Evolutionary conservation across 2,888 invertebrate species (phyloP), one percentile per base, ranked within the genome.

Genomic region (Allolobophora icterica): DNA sequence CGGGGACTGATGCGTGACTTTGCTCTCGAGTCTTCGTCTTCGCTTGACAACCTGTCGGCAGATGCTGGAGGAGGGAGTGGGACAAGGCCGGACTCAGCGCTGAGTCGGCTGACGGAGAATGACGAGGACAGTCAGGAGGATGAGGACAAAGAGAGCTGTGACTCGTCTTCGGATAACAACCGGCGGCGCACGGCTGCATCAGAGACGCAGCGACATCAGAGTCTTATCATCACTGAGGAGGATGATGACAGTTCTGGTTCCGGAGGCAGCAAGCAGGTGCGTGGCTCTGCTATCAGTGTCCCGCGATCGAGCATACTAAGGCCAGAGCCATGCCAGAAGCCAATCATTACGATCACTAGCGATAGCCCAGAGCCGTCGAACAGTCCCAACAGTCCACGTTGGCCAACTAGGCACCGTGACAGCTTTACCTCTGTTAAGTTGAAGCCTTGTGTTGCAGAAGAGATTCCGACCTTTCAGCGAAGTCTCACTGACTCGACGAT

Each of bases 121-220:
- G 91, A 91, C 13, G 91, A 91, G 52, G 91, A 92, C 21, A 91
- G 92, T 71, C 34, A 52, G 33, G 91, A 92, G 1, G 92, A 93
- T 21, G 92, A 92, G 45, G 89, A 91, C 35, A 91, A 92, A 83
- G 92, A 92, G 35, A 92, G 92, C 35, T 45, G 90, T 35, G 92
- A 92, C 30, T 92, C 92, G 0, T 84, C 91, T 21, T 92, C 92
- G 58, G 94, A 94, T 87, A 93, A 98, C 90, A 97, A 98, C 92
- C 98, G 98, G 96, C 98, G 98, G 96, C 98, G 98, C 92, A 98
- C 98, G 96, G 98, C 98, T 96, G 98, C 99, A 98, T 98, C 98
- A 6, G 98, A 98, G 94, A 96, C 98, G 98, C 87, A 91, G 2
- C 90, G 91, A 34, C 84, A 91, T 33, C 89, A 90, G 21, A 90